These are phyloP conservation scores for Metridium senile DNA, from an alignment of 92 coral and sea anemone genomes.

Conservation along the genomic window DNA sequence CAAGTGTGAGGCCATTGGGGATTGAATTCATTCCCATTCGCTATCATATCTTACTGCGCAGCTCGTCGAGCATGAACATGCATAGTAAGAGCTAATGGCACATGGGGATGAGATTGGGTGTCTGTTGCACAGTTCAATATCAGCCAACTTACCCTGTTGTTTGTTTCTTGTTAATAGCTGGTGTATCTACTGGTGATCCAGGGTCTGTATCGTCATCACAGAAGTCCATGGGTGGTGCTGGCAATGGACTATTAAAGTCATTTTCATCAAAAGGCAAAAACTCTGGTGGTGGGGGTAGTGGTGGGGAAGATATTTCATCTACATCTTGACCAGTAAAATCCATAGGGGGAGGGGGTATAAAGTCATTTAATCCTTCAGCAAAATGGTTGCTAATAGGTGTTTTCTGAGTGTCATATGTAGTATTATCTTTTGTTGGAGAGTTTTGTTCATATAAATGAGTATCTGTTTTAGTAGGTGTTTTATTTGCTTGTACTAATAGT, in stretches of 20 bases:
- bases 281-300: constrained; percentile 88
- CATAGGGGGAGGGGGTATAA: constrained; percentile 72
- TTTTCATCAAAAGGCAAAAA: constrained; percentile 30
- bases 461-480: constrained; percentile 1
- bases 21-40: no score
- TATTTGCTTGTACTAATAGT: constrained; percentile 27
- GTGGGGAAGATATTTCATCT: constrained; percentile 62
- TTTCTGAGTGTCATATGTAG: not conserved
- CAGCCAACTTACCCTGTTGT: constrained; percentile 8
- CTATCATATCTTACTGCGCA: no score
- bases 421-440: not conserved
- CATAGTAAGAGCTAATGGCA: no score
- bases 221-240: constrained; percentile 36
- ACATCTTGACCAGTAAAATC: constrained; percentile 36
- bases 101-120: no score
- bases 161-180: not conserved
- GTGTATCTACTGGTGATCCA: not conserved
- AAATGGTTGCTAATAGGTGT: not conserved
- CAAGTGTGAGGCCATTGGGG: no score
- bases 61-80: no score
- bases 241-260: constrained; percentile 23
- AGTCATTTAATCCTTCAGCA: not conserved
- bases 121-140: no score
- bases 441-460: not conserved
- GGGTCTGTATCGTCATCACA: constrained; percentile 20